Conservation (phyloP, 1,140 invertebrate species). For the Cardiocondyla obscurior region DNA sequence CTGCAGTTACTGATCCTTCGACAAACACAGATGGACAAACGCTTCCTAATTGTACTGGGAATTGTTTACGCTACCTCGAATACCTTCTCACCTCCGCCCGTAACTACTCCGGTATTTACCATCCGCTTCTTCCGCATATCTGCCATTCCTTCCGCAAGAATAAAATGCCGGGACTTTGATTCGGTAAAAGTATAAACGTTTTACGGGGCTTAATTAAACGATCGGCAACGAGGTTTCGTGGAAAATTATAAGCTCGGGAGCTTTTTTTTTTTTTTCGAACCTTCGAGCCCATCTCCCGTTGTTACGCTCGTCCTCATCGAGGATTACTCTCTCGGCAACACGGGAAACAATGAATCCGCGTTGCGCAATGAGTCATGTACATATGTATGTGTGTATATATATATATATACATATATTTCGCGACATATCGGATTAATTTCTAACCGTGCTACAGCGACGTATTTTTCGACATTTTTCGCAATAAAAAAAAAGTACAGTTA, state of each 20-base stretch:
- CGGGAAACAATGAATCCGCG: slow-evolving; percentile 23
- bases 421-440: slow-evolving; percentile 44
- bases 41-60: slow-evolving; percentile 76
- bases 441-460: slow-evolving; percentile 21
- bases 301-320: slow-evolving; percentile 20
- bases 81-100: slow-evolving; percentile 61
- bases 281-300: background rate
- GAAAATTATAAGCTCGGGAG: too few relatives aligned
- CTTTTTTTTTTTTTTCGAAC: background rate
- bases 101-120: slow-evolving; percentile 65
- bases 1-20: slow-evolving; percentile 75
- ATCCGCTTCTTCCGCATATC: slow-evolving; percentile 62
- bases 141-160: slow-evolving; percentile 70
- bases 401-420: slow-evolving; percentile 17
- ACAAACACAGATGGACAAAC: slow-evolving; percentile 75
- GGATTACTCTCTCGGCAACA: slow-evolving; percentile 14
- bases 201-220: slow-evolving; percentile 62
- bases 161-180: slow-evolving; percentile 52
- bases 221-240: slow-evolving; percentile 18
- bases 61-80: slow-evolving; percentile 73
- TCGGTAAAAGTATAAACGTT: slow-evolving; percentile 42
- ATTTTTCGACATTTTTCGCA: slow-evolving; percentile 47
- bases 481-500: slow-evolving; percentile 36
- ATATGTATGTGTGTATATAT: too few relatives aligned
- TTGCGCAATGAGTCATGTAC: slow-evolving; percentile 38